Percentiles rank a stretch among this genome's conserved stretches.
phyloP scores from a whole-genome alignment of 2,797 vertebrate species.

The Heteromormyrus szaboi region DNA sequence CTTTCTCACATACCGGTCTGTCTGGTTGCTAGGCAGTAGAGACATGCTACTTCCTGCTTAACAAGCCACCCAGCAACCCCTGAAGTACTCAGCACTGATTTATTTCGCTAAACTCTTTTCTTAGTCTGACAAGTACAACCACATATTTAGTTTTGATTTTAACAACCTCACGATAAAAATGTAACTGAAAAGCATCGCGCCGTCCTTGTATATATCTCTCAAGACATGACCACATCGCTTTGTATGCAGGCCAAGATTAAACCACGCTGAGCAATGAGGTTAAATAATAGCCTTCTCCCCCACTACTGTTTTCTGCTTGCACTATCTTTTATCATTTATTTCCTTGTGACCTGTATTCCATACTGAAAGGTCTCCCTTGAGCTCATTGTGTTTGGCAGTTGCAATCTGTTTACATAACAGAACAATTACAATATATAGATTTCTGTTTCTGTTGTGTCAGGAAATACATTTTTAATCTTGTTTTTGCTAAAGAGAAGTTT shows the following conservation, averaged over 20 bases:
- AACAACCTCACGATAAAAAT: background rate
- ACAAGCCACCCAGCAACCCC: background rate
- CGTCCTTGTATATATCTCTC: background rate
- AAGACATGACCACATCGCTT: background rate
- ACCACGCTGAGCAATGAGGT: background rate
- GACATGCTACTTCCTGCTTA: background rate
- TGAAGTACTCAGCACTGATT: background rate
- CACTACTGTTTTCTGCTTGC: background rate
- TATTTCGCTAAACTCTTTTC: background rate
- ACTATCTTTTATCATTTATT: background rate
- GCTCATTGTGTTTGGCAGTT: background rate
- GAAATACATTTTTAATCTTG: constrained; percentile 32
- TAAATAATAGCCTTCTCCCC: background rate
- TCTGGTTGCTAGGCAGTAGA: background rate
- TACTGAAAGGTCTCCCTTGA: background rate
- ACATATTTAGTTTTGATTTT: background rate
- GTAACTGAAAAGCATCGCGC: background rate
- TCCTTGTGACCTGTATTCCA: background rate
- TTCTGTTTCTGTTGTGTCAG: background rate
- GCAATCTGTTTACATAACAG: background rate
- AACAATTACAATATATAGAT: background rate
- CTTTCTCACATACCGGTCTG: background rate
- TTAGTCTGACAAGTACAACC: background rate
- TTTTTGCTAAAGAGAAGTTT: constrained; percentile 21
- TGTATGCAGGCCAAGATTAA: background rate